phyloP scores from a whole-genome alignment of 1,140 invertebrate species.

The Brachionus plicatilis region DNA sequence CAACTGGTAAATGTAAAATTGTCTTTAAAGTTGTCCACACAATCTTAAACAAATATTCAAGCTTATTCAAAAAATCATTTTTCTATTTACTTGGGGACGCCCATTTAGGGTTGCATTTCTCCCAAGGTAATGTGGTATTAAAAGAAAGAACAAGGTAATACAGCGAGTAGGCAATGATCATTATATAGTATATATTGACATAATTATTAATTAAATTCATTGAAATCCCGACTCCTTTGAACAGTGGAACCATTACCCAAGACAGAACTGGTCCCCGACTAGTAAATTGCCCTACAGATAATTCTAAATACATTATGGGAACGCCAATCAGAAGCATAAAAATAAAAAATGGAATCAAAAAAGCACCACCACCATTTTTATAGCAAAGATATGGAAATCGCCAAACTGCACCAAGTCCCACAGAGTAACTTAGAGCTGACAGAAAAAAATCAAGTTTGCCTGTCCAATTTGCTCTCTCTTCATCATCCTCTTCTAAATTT shows the following conservation, averaged over 20 bases:
- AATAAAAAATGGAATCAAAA: constrained; percentile 60
- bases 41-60: constrained; percentile 25
- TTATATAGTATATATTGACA: constrained; percentile 61
- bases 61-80: background rate
- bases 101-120: constrained; percentile 60
- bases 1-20: background rate
- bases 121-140: constrained; percentile 67
- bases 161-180: constrained; percentile 78
- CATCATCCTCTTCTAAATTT: background rate
- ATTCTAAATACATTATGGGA: constrained; percentile 59
- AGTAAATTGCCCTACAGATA: constrained; percentile 56
- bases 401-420: constrained; percentile 58
- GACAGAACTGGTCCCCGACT: constrained; percentile 53
- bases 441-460: constrained; percentile 57
- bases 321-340: constrained; percentile 62
- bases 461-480: constrained; percentile 62
- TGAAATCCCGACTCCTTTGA: constrained; percentile 38
- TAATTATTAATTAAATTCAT: constrained; percentile 32
- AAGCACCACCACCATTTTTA: constrained; percentile 58
- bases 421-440: constrained; percentile 56
- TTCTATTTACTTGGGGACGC: constrained; percentile 57
- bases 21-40: constrained; percentile 4
- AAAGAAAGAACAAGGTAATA: constrained; percentile 74
- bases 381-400: constrained; percentile 58
- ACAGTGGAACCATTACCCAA: constrained; percentile 44